phyloP scores from a whole-genome alignment of 2,797 vertebrate genomes.

The Aplochiton taeniatus region DNA sequence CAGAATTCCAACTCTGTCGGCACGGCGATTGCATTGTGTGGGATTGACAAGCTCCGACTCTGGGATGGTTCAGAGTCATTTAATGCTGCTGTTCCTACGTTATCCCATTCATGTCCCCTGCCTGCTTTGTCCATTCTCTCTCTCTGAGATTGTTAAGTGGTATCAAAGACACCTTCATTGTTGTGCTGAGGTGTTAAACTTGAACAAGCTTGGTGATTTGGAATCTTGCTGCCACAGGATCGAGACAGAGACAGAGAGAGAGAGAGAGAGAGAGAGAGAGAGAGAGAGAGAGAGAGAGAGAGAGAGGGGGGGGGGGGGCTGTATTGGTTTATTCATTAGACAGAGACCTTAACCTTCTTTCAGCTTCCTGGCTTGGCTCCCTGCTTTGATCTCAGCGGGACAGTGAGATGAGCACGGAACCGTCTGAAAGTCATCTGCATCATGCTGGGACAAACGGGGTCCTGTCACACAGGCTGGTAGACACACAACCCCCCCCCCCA shows the following conservation, averaged over 20 bases:
- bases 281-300: not conserved
- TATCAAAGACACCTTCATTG: conserved; percentile 11
- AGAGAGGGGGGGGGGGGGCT: conserved; percentile 1
- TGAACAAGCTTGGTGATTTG: not conserved
- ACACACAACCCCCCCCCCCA: not conserved
- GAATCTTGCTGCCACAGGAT: conserved; percentile 1
- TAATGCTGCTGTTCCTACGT: conserved; percentile 23
- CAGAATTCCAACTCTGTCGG: conserved; percentile 67
- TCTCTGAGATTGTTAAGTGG: conserved; percentile 10
- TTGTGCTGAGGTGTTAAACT: conserved; percentile 10
- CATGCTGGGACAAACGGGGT: not conserved
- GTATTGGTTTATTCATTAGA: too few species aligned
- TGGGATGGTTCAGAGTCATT: conserved; percentile 51
- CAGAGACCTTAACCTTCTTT: not conserved
- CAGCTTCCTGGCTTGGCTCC: not conserved
- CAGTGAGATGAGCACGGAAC: not conserved
- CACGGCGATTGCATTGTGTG: conserved; percentile 52
- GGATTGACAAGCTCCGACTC: conserved; percentile 49
- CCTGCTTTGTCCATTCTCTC: conserved; percentile 32
- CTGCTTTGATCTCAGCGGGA: conserved; percentile 1
- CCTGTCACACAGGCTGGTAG: not conserved
- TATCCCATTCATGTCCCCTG: conserved; percentile 26
- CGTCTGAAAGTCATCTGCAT: not conserved
- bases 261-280: conserved; percentile 11
- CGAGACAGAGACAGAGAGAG: not conserved